Base-by-base conservation (phyloP, 2,888 invertebrate species). In the Cheiracanthium punctorium region DNA sequence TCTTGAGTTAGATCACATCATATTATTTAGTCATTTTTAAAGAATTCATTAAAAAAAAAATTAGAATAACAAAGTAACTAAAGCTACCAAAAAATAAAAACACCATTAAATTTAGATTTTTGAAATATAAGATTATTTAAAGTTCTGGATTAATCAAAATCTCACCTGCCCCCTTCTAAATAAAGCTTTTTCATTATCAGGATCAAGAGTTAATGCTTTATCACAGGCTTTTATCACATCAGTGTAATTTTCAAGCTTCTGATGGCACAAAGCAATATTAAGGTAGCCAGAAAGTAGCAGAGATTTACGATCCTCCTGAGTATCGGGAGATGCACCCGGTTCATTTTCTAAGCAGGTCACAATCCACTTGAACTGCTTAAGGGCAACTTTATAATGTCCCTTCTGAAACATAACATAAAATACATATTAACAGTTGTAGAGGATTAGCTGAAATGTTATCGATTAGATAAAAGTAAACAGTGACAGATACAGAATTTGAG, bases 361-460 rank as follows among this genome's bases (percentile, higher is more conserved):
- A 41, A 96, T 94, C 91, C 95, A 95, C 90, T 95, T 95, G 91
- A 98, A 98, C 94, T 97, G 95, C 91, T 96, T 96, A 71, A 95
- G 93, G 0, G 99, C 98, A 89, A 97, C 90, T 79, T 93, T 92
- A 90, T 94, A 95, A 91, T 97, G 96, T 85, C 93, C 94, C 0
- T 93, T 90, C 91, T 92, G 89, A 43, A 72, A 72, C n/a, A n/a
- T n/a, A n/a, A n/a, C n/a, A n/a, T n/a, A n/a, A n/a, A n/a, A n/a
- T n/a, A n/a, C n/a, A n/a, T n/a, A n/a, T n/a, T n/a, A n/a, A n/a
- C n/a, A n/a, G n/a, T n/a, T n/a, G n/a, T n/a, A n/a, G n/a, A n/a
- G n/a, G n/a, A n/a, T n/a, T n/a, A n/a, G n/a, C n/a, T n/a, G n/a
- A n/a, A n/a, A n/a, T n/a, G n/a, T n/a, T n/a, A n/a, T n/a, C n/a